Percentiles rank a stretch among this genome's conserved stretches.
These are phyloP conservation scores for Magallana gigas DNA, from an alignment of 1,140 invertebrate species.

Conservation along the genomic window DNA sequence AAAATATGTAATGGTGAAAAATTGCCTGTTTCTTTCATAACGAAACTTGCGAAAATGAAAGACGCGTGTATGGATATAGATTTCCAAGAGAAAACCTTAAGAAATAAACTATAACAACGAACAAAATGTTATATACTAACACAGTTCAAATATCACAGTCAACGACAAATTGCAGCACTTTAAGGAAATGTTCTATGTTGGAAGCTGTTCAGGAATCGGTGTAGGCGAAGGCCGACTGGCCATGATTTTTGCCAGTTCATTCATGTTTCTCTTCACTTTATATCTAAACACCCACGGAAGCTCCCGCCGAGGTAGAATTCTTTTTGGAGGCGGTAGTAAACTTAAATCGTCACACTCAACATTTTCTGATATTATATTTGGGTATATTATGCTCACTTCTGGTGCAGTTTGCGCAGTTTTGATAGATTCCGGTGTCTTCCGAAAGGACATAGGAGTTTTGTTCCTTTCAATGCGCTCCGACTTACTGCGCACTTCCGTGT, in stretches of 20 bases:
- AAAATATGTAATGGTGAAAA: neutral
- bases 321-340: slow-evolving; percentile 68
- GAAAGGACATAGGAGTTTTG: slow-evolving; percentile 17
- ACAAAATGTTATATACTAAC: neutral
- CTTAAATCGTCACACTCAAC: slow-evolving; percentile 70
- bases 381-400: slow-evolving; percentile 61
- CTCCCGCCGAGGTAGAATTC: slow-evolving; percentile 66
- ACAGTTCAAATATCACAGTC: slow-evolving; percentile 8
- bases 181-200: neutral
- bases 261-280: slow-evolving; percentile 75
- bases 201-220: slow-evolving; percentile 26
- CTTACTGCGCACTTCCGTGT: slow-evolving; percentile 58
- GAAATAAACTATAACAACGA: neutral
- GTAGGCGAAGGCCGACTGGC: slow-evolving; percentile 65
- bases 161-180: neutral
- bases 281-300: slow-evolving; percentile 75
- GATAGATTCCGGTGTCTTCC: slow-evolving; percentile 59
- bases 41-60: neutral
- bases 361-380: slow-evolving; percentile 62
- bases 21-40: neutral
- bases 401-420: slow-evolving; percentile 56
- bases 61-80: neutral
- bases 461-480: slow-evolving; percentile 52
- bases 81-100: neutral
- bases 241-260: slow-evolving; percentile 74